phyloP scores from a whole-genome alignment of 2,797 vertebrate genomes.

The Euphonia xanthogaster region DNA sequence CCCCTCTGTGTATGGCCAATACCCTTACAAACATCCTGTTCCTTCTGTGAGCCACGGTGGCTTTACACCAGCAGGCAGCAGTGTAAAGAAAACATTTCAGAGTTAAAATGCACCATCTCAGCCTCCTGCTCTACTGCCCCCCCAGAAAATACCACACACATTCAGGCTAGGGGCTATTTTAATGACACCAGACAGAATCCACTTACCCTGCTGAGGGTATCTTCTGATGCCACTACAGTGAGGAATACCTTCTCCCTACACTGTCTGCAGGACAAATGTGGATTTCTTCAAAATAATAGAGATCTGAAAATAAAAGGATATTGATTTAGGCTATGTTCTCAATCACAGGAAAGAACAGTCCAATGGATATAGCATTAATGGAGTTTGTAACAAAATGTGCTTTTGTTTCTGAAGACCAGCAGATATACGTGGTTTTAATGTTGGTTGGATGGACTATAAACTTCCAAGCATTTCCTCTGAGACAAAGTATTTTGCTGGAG shows the following conservation, averaged over 20 bases:
- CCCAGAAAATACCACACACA: not conserved
- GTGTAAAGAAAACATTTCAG: not conserved
- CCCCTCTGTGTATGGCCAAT: not conserved
- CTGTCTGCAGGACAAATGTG: not conserved
- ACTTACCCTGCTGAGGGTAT: not conserved
- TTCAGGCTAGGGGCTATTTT: not conserved
- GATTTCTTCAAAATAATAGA: conserved; percentile 45
- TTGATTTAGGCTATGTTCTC: conserved; percentile 37
- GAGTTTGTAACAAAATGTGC: conserved; percentile 6
- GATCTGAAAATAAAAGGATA: conserved; percentile 44
- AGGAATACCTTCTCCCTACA: not conserved
- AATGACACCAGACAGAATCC: not conserved
- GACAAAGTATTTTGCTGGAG: not conserved
- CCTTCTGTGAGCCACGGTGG: not conserved
- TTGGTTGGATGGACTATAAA: not conserved
- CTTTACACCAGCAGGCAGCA: not conserved
- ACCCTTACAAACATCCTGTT: not conserved
- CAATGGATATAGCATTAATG: not conserved
- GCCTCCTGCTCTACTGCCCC: not conserved
- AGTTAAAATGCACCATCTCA: not conserved
- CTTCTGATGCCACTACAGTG: not conserved
- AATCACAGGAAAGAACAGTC: conserved; percentile 32
- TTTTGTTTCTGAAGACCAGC: not conserved
- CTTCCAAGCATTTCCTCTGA: not conserved
- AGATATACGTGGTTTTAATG: not conserved